Evolutionary conservation across 2,888 invertebrate species (phyloP), one percentile per base, ranked within the genome.

Genomic region (Drosophila lutescens): DNA sequence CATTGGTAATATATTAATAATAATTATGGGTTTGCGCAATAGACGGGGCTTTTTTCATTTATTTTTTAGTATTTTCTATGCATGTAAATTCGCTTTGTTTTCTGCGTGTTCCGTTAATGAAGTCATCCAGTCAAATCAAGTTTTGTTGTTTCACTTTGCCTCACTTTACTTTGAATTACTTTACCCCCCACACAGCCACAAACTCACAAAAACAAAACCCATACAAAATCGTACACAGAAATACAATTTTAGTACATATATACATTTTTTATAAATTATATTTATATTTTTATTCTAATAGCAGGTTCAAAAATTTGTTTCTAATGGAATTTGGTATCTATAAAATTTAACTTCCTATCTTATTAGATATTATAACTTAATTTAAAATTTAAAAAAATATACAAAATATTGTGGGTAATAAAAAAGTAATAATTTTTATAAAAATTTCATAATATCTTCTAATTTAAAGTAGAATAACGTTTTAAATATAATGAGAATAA

Each of bases 111-210:
- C 67, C 73, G 71, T 74, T 83, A 83, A 88, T 83, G 86, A 88
- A 88, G 82, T 83, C 82, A 83, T 83, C 62, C 78, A 86, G 75
- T 79, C 73, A 58, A 51, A 77, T 72, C 83, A 61, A 82, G 86
- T 83, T 82, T 63, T 68, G 57, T 69, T 68, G 38, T 68, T 71
- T 60, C 61, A 44, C 49, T 65, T 62, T 63, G 47, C 20, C 58
- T 58, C 47, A 49, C 49, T 49, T 49, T 49, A 34, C 41, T 49
- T 40, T 61, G 40, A 34, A 44, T 72, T 55, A 43, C 38, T 67
- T 56, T 73, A 34, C 61, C 50, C 54, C 73, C 54, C 61, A 54
- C 75, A 60, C 40, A 13, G 15, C 23, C 32, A n/a, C 44, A n/a
- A 9, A 36, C 38, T 44, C 43, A 20, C 23, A 53, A 40, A 40